Percentiles rank a stretch among this genome's conserved stretches.
phyloP scores from a whole-genome alignment of 2,797 vertebrate genomes.

The Gallinago nigripennis region DNA sequence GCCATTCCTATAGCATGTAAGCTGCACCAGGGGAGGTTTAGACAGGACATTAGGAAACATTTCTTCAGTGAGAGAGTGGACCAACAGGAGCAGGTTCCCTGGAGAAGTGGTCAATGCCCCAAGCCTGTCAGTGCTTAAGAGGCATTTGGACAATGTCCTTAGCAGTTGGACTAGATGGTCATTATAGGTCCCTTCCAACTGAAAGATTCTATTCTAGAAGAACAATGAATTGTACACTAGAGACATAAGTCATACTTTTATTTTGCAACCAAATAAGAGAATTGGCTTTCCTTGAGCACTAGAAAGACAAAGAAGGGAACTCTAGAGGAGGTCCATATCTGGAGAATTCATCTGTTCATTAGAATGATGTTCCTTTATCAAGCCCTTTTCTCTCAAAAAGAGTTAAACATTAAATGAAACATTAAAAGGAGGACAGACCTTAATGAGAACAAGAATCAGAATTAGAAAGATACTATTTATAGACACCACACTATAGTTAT shows the following conservation, averaged over 20 bases:
- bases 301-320: not conserved
- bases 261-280: not conserved
- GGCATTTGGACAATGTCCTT: not conserved
- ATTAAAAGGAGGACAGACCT: not conserved
- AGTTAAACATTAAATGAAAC: not conserved
- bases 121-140: not conserved
- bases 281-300: not conserved
- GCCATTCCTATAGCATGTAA: not conserved
- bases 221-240: not conserved
- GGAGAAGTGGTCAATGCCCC: not conserved
- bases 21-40: not conserved
- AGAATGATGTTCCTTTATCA: not conserved
- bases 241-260: not conserved
- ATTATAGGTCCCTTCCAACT: not conserved
- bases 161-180: not conserved
- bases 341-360: not conserved
- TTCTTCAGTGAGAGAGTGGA: not conserved
- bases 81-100: not conserved
- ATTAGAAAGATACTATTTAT: not conserved
- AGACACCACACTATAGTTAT: not conserved
- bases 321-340: not conserved
- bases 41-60: not conserved
- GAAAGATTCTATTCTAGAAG: not conserved
- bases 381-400: not conserved
- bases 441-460: not conserved